Percentiles rank a stretch among this genome's conserved stretches.
phyloP scores from a whole-genome alignment of 2,888 invertebrate genomes.

The Stenurella melanura region DNA sequence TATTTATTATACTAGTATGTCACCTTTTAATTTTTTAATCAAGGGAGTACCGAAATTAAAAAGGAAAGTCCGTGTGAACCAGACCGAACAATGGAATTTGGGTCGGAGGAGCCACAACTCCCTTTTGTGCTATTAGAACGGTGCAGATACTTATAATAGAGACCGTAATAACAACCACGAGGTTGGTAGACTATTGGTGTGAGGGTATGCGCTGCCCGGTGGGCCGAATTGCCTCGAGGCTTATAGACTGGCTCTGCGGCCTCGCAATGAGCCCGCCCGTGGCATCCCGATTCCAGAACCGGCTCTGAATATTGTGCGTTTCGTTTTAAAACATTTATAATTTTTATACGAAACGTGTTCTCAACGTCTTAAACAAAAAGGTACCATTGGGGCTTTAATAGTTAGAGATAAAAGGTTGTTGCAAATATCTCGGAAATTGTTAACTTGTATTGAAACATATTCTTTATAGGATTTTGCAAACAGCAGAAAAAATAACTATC shows the following conservation, averaged over 20 bases:
- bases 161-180: slow-evolving; percentile 18
- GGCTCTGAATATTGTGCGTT: not conserved
- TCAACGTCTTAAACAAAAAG: too few relatives aligned
- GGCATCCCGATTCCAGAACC: slow-evolving; percentile 13
- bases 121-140: slow-evolving; percentile 19
- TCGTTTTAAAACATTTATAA: too few relatives aligned
- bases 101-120: slow-evolving; percentile 2
- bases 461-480: too few relatives aligned
- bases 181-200: slow-evolving; percentile 19
- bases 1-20: too few relatives aligned
- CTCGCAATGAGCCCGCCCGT: slow-evolving; percentile 28
- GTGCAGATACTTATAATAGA: slow-evolving; percentile 12
- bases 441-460: too few relatives aligned
- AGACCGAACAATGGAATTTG: slow-evolving; percentile 6
- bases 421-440: too few relatives aligned
- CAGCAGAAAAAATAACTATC: too few relatives aligned
- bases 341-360: too few relatives aligned
- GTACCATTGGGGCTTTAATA: too few relatives aligned
- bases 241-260: slow-evolving; percentile 32
- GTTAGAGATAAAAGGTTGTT: too few relatives aligned
- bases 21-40: too few relatives aligned
- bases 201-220: slow-evolving; percentile 38
- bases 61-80: not conserved
- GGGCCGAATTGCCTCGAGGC: slow-evolving; percentile 28
- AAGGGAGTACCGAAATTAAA: not conserved